phyloP scores from a whole-genome alignment of 2,797 vertebrate species.

The Sebastes oblongus region DNA sequence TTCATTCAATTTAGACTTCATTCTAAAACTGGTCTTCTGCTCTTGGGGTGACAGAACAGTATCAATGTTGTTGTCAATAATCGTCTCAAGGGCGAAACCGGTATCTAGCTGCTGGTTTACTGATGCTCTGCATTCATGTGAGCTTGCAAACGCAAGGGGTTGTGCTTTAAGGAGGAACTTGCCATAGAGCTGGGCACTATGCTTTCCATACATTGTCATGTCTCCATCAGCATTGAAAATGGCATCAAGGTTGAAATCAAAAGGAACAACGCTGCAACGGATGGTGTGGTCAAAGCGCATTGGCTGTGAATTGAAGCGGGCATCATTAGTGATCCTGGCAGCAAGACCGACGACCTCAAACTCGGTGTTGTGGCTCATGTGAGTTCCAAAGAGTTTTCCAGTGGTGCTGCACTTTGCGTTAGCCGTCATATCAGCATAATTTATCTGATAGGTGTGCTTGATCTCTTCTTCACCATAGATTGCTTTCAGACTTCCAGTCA shows the following conservation, averaged over 20 bases:
- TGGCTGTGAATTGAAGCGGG: constrained; percentile 85
- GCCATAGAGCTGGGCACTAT: constrained; percentile 88
- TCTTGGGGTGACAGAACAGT: constrained; percentile 38
- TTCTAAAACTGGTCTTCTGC: constrained; percentile 73
- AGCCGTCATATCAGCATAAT: constrained; percentile 80
- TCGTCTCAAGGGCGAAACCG: constrained; percentile 64
- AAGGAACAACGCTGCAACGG: constrained; percentile 84
- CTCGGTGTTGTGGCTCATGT: constrained; percentile 86
- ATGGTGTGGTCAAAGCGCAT: constrained; percentile 85
- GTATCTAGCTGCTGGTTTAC: constrained; percentile 77
- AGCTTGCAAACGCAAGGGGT: constrained; percentile 85
- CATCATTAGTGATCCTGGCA: constrained; percentile 81
- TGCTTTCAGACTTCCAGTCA: constrained; percentile 86
- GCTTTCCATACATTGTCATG: constrained; percentile 83
- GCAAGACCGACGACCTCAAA: constrained; percentile 86
- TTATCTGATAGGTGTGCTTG: constrained; percentile 87
- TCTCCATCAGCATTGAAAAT: constrained; percentile 88
- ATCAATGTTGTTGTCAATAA: constrained; percentile 50
- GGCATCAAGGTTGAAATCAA: constrained; percentile 84
- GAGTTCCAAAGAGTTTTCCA: constrained; percentile 84
- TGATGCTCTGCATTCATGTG: constrained; percentile 89
- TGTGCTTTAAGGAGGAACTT: constrained; percentile 89
- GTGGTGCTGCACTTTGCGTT: constrained; percentile 87
- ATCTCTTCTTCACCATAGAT: constrained; percentile 83
- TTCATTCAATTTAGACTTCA: constrained; percentile 88